Conservation (phyloP, 2,888 invertebrate genomes). For the Leptinotarsa peninsularis region DNA sequence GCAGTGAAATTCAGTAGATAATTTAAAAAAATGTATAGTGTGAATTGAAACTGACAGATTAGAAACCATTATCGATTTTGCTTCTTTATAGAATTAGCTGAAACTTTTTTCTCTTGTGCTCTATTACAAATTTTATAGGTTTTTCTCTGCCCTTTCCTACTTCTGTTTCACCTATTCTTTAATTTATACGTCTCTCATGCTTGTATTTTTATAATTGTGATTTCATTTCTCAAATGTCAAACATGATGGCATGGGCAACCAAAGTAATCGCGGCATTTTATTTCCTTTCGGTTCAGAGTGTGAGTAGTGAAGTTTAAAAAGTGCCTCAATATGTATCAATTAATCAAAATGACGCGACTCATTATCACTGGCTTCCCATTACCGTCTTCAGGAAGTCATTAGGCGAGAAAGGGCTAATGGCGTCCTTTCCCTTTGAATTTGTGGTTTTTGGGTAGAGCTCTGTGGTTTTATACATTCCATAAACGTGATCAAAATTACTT, state of each 20-base stretch:
- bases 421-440: background rate
- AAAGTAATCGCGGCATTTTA: background rate
- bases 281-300: background rate
- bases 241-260: background rate
- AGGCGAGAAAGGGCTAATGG: slow-evolving; percentile 57
- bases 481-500: too few relatives aligned
- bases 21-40: too few relatives aligned
- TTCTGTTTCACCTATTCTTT: too few relatives aligned
- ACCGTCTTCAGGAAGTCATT: slow-evolving; percentile 63
- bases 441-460: background rate
- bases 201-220: too few relatives aligned
- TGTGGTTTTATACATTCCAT: background rate
- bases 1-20: too few relatives aligned
- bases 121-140: too few relatives aligned
- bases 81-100: too few relatives aligned
- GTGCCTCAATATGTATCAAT: slow-evolving; percentile 18
- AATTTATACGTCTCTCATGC: too few relatives aligned
- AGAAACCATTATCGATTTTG: too few relatives aligned
- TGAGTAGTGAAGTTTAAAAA: slow-evolving; percentile 13
- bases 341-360: slow-evolving; percentile 46
- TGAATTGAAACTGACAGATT: too few relatives aligned
- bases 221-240: background rate
- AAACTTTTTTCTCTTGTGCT: too few relatives aligned
- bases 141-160: too few relatives aligned
- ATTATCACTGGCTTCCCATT: slow-evolving; percentile 64